Evolutionary conservation across 2,888 invertebrate species (phyloP).

Genomic region (Scaptomyza tumidula): DNA sequence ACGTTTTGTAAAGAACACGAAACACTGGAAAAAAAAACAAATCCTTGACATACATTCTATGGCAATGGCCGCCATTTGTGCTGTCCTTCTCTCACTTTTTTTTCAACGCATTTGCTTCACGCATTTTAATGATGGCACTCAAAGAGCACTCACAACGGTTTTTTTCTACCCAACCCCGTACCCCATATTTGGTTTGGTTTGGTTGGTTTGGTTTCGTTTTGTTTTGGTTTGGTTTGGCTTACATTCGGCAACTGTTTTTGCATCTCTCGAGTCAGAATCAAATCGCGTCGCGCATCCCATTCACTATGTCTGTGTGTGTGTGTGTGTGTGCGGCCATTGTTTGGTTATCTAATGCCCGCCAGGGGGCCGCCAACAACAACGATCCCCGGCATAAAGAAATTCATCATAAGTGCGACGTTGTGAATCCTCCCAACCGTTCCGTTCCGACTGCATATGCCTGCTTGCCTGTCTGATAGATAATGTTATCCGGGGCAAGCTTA

Average conservation of each 20-base stretch:
- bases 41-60: constrained; percentile 38
- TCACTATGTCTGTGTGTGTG: constrained; percentile 7
- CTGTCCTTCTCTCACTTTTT: background rate
- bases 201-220: background rate
- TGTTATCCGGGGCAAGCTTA: constrained; percentile 39
- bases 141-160: constrained; percentile 20
- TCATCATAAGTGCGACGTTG: constrained; percentile 67
- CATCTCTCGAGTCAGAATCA: constrained; percentile 30
- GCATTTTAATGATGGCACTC: constrained; percentile 48
- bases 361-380: constrained; percentile 27
- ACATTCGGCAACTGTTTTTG: constrained; percentile 37
- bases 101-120: constrained; percentile 2
- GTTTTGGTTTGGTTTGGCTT: constrained; percentile 26
- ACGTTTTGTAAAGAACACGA: background rate
- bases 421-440: constrained; percentile 20
- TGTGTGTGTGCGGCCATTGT: constrained; percentile 57
- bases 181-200: constrained; percentile 6
- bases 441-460: constrained; percentile 60
- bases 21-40: constrained; percentile 2
- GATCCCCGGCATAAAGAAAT: constrained; percentile 37
- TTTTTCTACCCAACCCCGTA: background rate
- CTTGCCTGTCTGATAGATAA: constrained; percentile 51
- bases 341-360: constrained; percentile 69
- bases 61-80: constrained; percentile 38
- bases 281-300: constrained; percentile 6